Evolutionary conservation across 2,113 vertebrate species (phyloP), one percentile per base, ranked within the genome.

Genomic region (Cacatua alba): DNA sequence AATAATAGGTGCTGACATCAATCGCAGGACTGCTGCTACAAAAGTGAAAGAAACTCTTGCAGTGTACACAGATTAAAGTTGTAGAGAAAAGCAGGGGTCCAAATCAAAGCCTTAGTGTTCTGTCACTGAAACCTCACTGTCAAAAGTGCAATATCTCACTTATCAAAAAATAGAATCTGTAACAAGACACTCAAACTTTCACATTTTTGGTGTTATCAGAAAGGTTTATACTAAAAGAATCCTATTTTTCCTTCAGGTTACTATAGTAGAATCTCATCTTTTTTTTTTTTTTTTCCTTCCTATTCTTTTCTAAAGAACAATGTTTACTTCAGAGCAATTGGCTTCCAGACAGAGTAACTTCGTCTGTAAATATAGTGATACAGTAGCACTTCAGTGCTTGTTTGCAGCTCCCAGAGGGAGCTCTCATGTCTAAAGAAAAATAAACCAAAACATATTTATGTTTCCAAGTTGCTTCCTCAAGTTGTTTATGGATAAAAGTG

Each of bases 161-260:
- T 97, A 96, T 97, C 82, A 97, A 97, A 98, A 98, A 95, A 94
- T 90, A 96, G 86, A 96, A 97, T 95, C 94, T 95, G 90, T 92
- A 92, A 48, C 83, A 92, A 33, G 51, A 78, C 76, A 92, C 68
- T 97, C 86, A 97, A 96, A 94, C 77, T 91, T 95, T 86, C 84
- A 96, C 65, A 87, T 93, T 96, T 83, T 94, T 94, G 35, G 52
- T 95, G 68, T 94, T 95, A 96, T 93, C 88, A 96, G 67, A 71
- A 86, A 94, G 63, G 57, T 70, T 97, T 96, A 72, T 79, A 89
- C 49, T 90, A 85, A 77, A 96, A 92, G 92, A 81, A 77, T 75
- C 41, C 25, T 93, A 46, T 95, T 97, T 97, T 91, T 71, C 86
- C 63, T 88, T 93, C 63, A 83, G 80, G 55, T 90, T 96, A 53